Percentiles rank a stretch among this genome's conserved stretches.
Conservation (phyloP, 92 coral and sea anemone genomes). For the Diadumene lineata region DNA sequence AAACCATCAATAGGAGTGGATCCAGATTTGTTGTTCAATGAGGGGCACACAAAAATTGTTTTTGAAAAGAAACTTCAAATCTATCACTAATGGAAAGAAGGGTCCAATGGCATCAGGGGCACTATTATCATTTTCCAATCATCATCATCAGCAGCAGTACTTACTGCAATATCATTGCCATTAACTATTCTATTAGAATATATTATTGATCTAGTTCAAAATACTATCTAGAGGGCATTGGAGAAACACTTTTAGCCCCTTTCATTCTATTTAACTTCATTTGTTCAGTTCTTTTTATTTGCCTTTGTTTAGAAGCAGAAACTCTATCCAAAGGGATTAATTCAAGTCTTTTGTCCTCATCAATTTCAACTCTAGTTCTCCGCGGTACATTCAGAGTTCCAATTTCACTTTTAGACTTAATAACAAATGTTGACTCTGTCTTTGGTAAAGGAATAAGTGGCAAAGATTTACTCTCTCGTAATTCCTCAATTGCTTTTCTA, state of each 20-base stretch:
- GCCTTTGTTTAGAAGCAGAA: constrained; percentile 74
- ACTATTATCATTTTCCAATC: not conserved
- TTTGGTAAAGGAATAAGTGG: constrained; percentile 47
- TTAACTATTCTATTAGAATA: not conserved
- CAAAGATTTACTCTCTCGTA: constrained; percentile 52
- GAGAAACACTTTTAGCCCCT: constrained; percentile 29
- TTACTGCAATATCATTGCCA: not conserved
- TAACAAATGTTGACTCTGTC: constrained; percentile 69
- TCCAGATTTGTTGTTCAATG: no score
- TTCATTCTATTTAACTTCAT: constrained; percentile 46
- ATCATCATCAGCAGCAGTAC: not conserved
- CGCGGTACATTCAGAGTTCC: constrained; percentile 39
- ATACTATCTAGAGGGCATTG: constrained; percentile 20
- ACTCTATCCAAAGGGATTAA: constrained; percentile 87
- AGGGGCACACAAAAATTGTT: no score
- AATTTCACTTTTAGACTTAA: constrained; percentile 66
- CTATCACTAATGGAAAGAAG: no score
- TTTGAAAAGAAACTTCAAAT: no score
- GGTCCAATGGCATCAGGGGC: no score
- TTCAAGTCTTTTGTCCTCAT: constrained; percentile 80
- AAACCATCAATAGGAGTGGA: no score
- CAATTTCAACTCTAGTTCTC: constrained; percentile 28
- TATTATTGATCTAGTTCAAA: no score
- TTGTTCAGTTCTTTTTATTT: constrained; percentile 71
- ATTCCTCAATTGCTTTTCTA: constrained; percentile 48